phyloP scores from a whole-genome alignment of 2,113 vertebrate genomes.

The Philantomba maxwellii region DNA sequence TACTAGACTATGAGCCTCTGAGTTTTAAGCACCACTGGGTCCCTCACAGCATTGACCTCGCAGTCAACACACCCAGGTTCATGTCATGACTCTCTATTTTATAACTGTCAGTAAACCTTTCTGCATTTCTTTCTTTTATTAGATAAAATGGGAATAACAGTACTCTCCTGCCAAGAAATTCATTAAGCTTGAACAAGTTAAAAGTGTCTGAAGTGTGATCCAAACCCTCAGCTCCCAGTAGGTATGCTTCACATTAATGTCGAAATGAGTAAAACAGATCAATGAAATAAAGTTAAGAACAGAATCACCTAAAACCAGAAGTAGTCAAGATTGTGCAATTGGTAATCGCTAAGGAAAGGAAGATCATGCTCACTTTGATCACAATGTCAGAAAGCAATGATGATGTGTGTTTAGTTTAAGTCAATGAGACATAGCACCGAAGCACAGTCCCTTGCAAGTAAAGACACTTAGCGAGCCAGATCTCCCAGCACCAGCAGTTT shows the following conservation, averaged over 20 bases:
- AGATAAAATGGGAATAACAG: background rate
- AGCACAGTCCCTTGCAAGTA: background rate
- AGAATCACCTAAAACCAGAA: background rate
- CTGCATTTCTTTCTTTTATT: slow-evolving; percentile 20
- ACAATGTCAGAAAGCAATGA: background rate
- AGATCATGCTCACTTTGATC: background rate
- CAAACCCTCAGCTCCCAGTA: background rate
- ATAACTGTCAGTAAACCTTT: background rate
- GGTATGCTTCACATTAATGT: background rate
- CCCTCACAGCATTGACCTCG: background rate
- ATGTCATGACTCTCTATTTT: background rate
- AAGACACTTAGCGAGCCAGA: background rate
- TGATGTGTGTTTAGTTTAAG: background rate
- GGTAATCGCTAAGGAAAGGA: background rate
- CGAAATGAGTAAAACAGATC: background rate
- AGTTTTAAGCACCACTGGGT: background rate
- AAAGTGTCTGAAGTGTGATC: background rate
- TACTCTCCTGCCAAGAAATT: background rate
- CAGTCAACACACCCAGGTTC: background rate
- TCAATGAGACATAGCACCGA: background rate
- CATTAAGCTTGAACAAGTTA: background rate
- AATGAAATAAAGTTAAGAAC: background rate
- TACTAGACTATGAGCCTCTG: background rate
- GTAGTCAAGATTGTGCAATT: background rate
- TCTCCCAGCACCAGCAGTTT: background rate